A percentile compares a stretch with the other conserved stretches of the same genome.
Conservation (phyloP, 92 coral and sea anemone genomes). For the Bergia sp. region DNA sequence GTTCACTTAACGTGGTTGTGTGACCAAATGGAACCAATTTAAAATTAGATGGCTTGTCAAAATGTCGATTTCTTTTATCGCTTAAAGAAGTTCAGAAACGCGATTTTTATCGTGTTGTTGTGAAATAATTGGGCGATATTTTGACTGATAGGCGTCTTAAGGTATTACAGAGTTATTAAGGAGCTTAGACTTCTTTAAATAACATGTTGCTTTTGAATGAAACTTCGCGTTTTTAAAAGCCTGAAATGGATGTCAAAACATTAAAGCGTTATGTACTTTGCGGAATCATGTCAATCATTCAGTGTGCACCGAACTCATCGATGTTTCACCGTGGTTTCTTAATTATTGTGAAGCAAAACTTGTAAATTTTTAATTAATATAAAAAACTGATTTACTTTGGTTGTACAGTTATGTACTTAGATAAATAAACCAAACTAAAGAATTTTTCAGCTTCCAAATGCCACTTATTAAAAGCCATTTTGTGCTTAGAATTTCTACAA, state of each 20-base stretch:
- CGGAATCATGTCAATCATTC: not conserved
- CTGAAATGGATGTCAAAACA: not conserved
- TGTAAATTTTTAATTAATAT: not conserved
- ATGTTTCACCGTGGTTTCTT: not conserved
- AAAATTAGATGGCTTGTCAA: not conserved
- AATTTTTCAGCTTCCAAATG: not conserved
- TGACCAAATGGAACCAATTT: not conserved
- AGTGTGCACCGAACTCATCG: not conserved
- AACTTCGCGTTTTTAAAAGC: not conserved
- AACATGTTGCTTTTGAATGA: too few relatives aligned
- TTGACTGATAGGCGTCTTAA: conserved; percentile 10
- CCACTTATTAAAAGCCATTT: not conserved
- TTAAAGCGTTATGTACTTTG: not conserved
- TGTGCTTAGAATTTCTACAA: too few relatives aligned
- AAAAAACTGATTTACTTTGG: not conserved
- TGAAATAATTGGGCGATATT: conserved; percentile 12
- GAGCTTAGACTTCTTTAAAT: not conserved
- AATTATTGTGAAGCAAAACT: not conserved
- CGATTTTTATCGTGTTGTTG: conserved; percentile 29
- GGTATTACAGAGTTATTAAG: not conserved
- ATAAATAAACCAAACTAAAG: too few relatives aligned
- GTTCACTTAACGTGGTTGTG: not conserved
- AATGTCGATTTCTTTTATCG: conserved; percentile 29
- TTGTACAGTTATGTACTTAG: not conserved
- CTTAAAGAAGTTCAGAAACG: not conserved